Evolutionary conservation across 1,140 invertebrate genomes (phyloP), one percentile per base, ranked within the genome.

Genomic region (Oreohelix idahoensis): DNA sequence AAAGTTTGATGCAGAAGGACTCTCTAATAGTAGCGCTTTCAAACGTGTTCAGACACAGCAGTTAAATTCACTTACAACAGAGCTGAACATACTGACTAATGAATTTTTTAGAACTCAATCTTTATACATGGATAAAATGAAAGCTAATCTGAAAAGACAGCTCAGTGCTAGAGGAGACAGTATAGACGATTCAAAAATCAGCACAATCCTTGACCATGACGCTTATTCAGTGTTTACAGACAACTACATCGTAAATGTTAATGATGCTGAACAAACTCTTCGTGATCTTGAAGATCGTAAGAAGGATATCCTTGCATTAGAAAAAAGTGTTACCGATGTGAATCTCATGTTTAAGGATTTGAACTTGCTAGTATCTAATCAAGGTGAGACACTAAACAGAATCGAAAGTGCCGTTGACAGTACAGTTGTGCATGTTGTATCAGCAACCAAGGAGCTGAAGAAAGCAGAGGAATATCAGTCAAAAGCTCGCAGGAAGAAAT

Each of bases 221-320:
- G 84, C 84, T 20, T 87, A 85, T 58, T 70, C 76, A 13, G 84
- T 87, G 20, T 89, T 89, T 58, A 88, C 88, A 0, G 84, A 86
- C 38, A 85, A 88, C 79, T 87, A 86, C 63, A 84, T 87, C 36
- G 76, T 77, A 38, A 86, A 89, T 79, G 85, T 87, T 29, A 83
- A 87, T 32, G 85, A 88, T 84, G 87, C 89, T 17, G 84, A 86
- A 66, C 66, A 84, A 70, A 85, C 86, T 32, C 74, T 89, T 35
- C 86, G 87, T 53, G 75, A 86, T 36, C 90, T 87, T 92, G 95
- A 78, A 95, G 95, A 86, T 94, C 96, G 89, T 36, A 82, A 89
- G 36, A 84, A 87, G 71, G 89, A 88, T 79, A 84, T 89, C 66
- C 81, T 84, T 26, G 82, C 86, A 32, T 80, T 89, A 51, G 89